These are phyloP conservation scores for Hexactinellida sp. DNA, from an alignment of 37 sponge, comb jelly and placozoan species.

Conservation along the genomic window DNA sequence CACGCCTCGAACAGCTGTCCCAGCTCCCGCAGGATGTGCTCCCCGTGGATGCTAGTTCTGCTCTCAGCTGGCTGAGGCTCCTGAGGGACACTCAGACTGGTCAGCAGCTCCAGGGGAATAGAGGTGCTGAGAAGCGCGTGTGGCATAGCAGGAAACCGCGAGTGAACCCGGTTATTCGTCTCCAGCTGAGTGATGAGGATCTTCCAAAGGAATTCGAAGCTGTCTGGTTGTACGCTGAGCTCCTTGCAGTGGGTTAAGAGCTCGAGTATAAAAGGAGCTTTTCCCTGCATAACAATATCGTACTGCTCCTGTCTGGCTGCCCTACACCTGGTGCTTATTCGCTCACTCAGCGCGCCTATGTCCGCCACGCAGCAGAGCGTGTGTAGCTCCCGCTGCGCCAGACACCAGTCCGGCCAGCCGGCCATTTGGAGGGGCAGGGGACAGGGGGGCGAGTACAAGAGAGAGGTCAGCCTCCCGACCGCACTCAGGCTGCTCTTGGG, in stretches of 20 bases:
- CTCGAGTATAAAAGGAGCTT: not conserved
- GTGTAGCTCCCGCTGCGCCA: not conserved
- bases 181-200: not conserved
- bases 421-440: not conserved
- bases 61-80: not conserved
- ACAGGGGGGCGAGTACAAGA: not conserved
- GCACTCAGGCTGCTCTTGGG: not conserved
- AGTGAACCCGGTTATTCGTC: not conserved
- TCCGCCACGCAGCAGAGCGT: not conserved
- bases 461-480: not conserved
- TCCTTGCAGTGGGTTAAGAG: not conserved
- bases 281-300: not conserved
- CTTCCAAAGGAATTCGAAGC: not conserved
- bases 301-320: not conserved
- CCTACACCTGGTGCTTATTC: not conserved
- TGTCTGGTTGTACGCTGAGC: not conserved
- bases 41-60: not conserved
- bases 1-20: conserved; percentile 6
- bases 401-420: not conserved
- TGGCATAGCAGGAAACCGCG: not conserved
- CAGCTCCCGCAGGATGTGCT: not conserved
- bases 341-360: not conserved
- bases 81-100: not conserved
- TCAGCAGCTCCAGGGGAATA: not conserved
- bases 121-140: not conserved